Evolutionary conservation across 2,888 invertebrate species (phyloP).

Genomic region (Xanthia togata): DNA sequence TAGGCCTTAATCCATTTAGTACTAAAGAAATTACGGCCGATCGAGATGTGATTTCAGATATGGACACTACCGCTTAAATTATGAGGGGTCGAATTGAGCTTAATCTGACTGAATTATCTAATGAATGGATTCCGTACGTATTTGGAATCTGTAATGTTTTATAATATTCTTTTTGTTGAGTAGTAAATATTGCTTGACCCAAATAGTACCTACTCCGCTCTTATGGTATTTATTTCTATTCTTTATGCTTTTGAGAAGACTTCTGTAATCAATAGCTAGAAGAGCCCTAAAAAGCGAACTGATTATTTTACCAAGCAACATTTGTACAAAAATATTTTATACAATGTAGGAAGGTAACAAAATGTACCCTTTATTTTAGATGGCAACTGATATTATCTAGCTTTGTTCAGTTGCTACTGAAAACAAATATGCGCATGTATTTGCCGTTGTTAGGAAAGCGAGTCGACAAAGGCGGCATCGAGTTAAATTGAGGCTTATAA

Average conservation of each 20-base stretch:
- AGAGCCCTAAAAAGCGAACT: neutral
- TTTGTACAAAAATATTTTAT: neutral
- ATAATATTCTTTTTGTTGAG: neutral
- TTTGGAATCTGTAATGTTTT: constrained; percentile 30
- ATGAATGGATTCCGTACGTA: constrained; percentile 13
- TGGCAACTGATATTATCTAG: neutral
- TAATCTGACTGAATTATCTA: constrained; percentile 28
- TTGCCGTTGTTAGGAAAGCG: neutral
- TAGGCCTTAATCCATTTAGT: constrained; percentile 16
- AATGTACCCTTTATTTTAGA: neutral
- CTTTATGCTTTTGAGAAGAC: neutral
- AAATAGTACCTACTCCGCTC: no score
- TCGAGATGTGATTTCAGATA: constrained; percentile 46
- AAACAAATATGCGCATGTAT: constrained; percentile 23
- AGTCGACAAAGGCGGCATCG: neutral
- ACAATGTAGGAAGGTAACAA: neutral
- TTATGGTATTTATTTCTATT: neutral
- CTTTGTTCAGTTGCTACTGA: constrained; percentile 9
- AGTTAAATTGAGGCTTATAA: neutral
- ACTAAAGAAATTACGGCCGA: constrained; percentile 34
- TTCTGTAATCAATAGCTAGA: no score
- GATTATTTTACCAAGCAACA: neutral
- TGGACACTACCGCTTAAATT: constrained; percentile 28
- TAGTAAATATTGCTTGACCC: neutral
- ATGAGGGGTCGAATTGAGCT: constrained; percentile 22